A percentile compares a stretch with the other conserved stretches of the same genome.
These are phyloP conservation scores for Indri indri DNA, from an alignment of 2,113 vertebrate species.

Conservation along the genomic window DNA sequence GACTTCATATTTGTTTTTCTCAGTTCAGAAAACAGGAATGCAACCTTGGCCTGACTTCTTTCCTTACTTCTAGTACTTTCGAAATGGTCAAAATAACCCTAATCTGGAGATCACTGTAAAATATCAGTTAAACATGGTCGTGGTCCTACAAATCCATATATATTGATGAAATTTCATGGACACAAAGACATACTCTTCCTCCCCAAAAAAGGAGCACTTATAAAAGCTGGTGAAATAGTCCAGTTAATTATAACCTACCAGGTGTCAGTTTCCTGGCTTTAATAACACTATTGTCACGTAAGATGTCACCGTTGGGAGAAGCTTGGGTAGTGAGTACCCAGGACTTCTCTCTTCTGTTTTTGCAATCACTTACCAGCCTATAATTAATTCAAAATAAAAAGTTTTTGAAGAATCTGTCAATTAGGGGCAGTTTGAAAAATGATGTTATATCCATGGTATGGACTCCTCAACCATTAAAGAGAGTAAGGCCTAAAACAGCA, in stretches of 20 bases:
- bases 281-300: background rate
- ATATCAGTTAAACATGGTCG: background rate
- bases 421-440: background rate
- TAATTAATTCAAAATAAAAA: background rate
- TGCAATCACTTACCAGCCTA: background rate
- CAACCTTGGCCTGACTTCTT: background rate
- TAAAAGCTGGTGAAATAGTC: background rate
- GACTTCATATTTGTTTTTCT: background rate
- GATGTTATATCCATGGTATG: background rate
- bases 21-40: background rate
- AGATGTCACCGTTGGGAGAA: background rate
- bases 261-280: background rate
- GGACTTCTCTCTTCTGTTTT: background rate
- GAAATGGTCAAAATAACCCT: background rate
- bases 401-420: background rate
- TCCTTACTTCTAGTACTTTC: background rate
- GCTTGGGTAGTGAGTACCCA: background rate
- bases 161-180: background rate
- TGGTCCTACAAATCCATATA: background rate
- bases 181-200: background rate
- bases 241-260: background rate
- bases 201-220: fast-evolving
- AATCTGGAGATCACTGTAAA: background rate
- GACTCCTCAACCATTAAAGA: background rate
- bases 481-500: too few relatives aligned